phyloP scores from a whole-genome alignment of 2,888 invertebrate genomes.

The Idaea straminata region DNA sequence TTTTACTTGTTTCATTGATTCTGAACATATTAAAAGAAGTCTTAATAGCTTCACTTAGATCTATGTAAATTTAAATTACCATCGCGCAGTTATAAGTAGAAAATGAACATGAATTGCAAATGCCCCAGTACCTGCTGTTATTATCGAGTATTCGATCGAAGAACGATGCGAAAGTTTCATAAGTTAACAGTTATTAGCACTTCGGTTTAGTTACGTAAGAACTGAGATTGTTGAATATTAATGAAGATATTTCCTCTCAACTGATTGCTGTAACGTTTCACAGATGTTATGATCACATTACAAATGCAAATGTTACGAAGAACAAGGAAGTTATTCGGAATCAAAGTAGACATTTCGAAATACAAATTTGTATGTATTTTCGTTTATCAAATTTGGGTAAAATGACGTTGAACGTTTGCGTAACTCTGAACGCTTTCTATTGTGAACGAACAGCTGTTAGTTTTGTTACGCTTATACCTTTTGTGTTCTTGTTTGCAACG shows the following conservation, averaged over 20 bases:
- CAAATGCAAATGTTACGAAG: constrained; percentile 11
- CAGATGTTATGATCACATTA: constrained; percentile 18
- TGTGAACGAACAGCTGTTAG: constrained; percentile 67
- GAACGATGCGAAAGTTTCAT: constrained; percentile 26
- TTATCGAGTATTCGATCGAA: constrained; percentile 7
- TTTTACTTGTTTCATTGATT: constrained; percentile 64
- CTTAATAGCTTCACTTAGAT: not conserved
- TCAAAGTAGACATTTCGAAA: constrained; percentile 15
- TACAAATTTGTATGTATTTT: constrained; percentile 29
- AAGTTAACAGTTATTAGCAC: constrained; percentile 28
- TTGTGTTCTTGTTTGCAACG: constrained; percentile 60
- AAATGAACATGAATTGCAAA: constrained; percentile 22
- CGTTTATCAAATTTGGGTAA: constrained; percentile 45
- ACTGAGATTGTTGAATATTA: constrained; percentile 27
- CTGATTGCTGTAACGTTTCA: constrained; percentile 23
- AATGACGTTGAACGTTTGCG: constrained; percentile 55
- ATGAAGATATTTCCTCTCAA: constrained; percentile 17
- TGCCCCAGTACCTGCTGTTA: constrained; percentile 13
- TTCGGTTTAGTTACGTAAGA: constrained; percentile 29
- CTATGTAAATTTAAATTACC: constrained; percentile 6
- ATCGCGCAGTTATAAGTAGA: constrained; percentile 10
- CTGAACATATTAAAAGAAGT: constrained; percentile 15
- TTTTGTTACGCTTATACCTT: constrained; percentile 58
- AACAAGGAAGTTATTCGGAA: constrained; percentile 19
- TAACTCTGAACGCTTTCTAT: constrained; percentile 67